phyloP scores from a whole-genome alignment of 2,113 vertebrate genomes.

The Halichoerus grypus region DNA sequence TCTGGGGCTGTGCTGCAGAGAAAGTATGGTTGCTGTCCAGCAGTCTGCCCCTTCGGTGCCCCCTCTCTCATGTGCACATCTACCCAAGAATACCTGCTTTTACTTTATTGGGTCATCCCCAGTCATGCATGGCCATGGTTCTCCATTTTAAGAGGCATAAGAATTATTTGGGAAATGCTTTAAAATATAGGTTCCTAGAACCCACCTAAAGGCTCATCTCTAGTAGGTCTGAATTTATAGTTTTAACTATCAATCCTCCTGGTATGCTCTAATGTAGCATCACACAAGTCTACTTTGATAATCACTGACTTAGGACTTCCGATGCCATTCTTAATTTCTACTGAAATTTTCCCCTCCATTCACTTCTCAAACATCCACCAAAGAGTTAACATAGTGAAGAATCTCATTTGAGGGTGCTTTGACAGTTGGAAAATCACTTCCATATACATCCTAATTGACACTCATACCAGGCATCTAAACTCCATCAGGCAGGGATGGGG shows the following conservation, averaged over 20 bases:
- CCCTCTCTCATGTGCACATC: background rate
- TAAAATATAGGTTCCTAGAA: background rate
- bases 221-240: background rate
- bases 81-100: background rate
- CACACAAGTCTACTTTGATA: background rate
- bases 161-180: background rate
- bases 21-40: background rate
- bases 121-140: background rate
- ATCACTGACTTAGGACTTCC: background rate
- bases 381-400: background rate
- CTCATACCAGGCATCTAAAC: background rate
- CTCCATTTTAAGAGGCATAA: background rate
- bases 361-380: conserved; percentile 5
- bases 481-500: background rate
- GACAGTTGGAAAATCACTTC: background rate
- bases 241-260: background rate
- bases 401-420: background rate
- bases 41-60: background rate
- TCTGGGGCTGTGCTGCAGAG: background rate
- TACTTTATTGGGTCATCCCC: background rate
- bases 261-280: background rate
- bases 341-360: background rate
- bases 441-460: background rate
- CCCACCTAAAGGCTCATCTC: background rate
- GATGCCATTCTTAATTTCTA: background rate